phyloP scores from a whole-genome alignment of 1,140 invertebrate species.

The Bemisia tabaci region DNA sequence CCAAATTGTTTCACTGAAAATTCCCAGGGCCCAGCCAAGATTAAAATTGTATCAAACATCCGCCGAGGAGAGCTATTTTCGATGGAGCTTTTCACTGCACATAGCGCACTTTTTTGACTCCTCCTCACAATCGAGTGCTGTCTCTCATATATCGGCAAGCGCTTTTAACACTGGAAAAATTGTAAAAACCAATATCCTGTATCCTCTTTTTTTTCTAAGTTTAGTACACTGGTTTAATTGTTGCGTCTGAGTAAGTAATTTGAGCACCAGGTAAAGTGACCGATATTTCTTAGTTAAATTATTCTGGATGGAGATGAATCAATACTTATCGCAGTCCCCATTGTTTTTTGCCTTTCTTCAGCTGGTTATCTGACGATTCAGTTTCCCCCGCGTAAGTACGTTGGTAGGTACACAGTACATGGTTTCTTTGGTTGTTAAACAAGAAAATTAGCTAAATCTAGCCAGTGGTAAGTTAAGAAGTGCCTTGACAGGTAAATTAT shows the following conservation, averaged over 20 bases:
- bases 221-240: too few relatives aligned
- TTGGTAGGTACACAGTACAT: not conserved
- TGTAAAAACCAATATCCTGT: not conserved
- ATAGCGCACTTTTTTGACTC: too few relatives aligned
- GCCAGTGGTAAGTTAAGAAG: not conserved
- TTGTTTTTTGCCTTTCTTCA: not conserved
- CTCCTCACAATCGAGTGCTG: too few relatives aligned
- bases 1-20: too few relatives aligned
- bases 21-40: too few relatives aligned
- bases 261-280: constrained; percentile 49
- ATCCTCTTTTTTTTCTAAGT: not conserved
- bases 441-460: not conserved
- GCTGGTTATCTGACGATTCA: not conserved
- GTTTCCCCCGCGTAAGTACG: not conserved
- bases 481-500: too few relatives aligned
- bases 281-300: not conserved
- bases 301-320: not conserved
- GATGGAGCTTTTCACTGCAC: too few relatives aligned
- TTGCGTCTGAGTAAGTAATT: constrained; percentile 45
- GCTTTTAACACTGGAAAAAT: too few relatives aligned
- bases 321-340: not conserved
- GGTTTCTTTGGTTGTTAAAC: not conserved
- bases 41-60: too few relatives aligned
- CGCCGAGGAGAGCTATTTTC: too few relatives aligned
- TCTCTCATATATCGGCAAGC: too few relatives aligned